Base-by-base conservation (phyloP, 1,140 invertebrate genomes). In the Ylistrum balloti region DNA sequence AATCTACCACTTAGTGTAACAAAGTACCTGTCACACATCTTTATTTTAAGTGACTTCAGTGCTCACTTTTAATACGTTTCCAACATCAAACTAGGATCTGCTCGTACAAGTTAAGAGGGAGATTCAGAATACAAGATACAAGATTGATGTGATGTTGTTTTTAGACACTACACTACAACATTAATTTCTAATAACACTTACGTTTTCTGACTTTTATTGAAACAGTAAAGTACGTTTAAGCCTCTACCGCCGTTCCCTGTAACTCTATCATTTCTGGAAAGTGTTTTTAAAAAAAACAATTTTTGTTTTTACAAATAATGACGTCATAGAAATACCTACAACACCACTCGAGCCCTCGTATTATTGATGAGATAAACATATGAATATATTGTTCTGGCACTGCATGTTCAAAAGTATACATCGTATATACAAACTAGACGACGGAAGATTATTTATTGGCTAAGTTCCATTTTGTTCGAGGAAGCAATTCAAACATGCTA, bases 391-490 rank as follows among this genome's bases (percentile, higher is more conserved):
- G 3, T 74, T 74, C n/a, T 28, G 56, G 22, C 28, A 28, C n/a
- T 28, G 56, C 2, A 74, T 74, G 56, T 28, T 74, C 22, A 28
- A 74, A 17, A 74, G n/a, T n/a, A n/a, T n/a, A n/a, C n/a, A n/a
- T n/a, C n/a, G n/a, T n/a, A n/a, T 28, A 74, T 74, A 38, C 35
- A 74, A 74, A 74, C 22, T 28, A 13, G 35, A 22, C n/a, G 15
- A 48, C 20, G 45, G 28, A 28, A 74, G 15, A 74, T 74, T 74
- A 28, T 9, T 5, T n/a, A 7, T 74, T 74, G 56, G 56, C 56
- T n/a, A 28, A 28, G 56, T 74, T 74, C 56, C 56, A 74, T 74
- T 74, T 74, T 74, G 56, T 74, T 74, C 56, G 56, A 22, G 56
- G 56, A 28, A 74, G 56, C 22, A n/a, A 74, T 74, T 22, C 22